phyloP scores from a whole-genome alignment of 2,888 invertebrate species.

The Trissolcus japonicus region DNA sequence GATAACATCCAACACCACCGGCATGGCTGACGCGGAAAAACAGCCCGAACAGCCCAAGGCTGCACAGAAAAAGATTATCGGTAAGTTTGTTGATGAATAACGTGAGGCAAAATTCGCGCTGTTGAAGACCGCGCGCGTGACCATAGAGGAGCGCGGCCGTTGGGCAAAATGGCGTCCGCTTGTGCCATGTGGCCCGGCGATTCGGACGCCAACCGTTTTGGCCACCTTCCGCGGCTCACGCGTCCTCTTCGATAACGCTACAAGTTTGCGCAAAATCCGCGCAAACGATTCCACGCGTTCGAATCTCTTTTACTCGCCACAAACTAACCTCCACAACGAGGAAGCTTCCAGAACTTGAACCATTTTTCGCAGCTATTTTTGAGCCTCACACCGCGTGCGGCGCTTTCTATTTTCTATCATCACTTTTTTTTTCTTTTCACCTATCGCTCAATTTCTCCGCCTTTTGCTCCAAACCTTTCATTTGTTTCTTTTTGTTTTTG shows the following conservation, averaged over 20 bases:
- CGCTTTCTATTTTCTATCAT: background rate
- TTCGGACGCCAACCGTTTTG: constrained; percentile 54
- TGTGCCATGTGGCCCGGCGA: constrained; percentile 70
- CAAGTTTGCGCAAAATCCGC: background rate
- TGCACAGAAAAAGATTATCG: constrained; percentile 60
- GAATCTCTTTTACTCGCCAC: background rate
- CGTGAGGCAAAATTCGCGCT: background rate
- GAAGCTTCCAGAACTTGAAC: constrained; percentile 25
- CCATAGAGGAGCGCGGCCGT: constrained; percentile 17
- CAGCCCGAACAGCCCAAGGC: constrained; percentile 81
- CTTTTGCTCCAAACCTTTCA: background rate
- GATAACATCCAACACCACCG: constrained; percentile 79
- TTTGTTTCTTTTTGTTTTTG: background rate
- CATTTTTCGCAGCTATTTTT: constrained; percentile 15
- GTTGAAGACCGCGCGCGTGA: background rate
- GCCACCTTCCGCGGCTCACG: background rate
- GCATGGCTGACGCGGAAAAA: constrained; percentile 98
- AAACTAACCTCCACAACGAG: constrained; percentile 24
- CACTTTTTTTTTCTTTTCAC: background rate
- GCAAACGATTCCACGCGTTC: background rate
- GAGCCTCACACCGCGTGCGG: constrained; percentile 1
- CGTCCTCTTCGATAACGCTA: background rate
- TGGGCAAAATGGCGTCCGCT: constrained; percentile 69
- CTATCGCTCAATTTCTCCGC: background rate
- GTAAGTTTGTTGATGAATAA: constrained; percentile 38